Evolutionary conservation across 2,113 vertebrate species (phyloP).

Genomic region (Mixornis gularis): DNA sequence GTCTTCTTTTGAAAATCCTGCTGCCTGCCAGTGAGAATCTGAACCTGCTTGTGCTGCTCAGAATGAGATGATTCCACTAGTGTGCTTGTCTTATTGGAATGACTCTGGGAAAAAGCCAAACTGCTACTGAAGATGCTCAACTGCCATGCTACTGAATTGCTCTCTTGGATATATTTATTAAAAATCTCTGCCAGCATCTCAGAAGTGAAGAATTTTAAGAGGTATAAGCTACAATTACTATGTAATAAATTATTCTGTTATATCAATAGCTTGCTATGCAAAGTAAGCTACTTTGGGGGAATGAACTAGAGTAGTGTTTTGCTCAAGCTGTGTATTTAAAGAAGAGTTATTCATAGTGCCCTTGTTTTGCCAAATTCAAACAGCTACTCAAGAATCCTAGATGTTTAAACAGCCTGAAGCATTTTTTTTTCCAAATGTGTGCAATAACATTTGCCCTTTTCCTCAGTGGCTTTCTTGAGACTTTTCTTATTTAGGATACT

Average conservation of each 20-base stretch:
- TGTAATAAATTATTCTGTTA: background rate
- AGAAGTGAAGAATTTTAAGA: background rate
- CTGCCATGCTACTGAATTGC: background rate
- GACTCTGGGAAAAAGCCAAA: background rate
- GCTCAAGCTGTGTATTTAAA: background rate
- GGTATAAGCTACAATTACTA: background rate
- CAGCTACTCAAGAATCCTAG: background rate
- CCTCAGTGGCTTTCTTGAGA: background rate
- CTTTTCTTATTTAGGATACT: background rate
- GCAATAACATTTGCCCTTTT: background rate
- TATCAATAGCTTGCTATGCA: background rate
- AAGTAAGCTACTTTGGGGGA: background rate
- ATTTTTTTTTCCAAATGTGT: background rate
- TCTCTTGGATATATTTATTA: background rate
- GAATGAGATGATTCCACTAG: background rate
- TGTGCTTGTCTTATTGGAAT: background rate
- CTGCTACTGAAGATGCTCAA: background rate
- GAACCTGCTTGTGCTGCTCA: background rate
- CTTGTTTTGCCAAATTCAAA: background rate
- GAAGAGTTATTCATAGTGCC: background rate
- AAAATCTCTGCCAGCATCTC: background rate
- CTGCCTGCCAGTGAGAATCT: background rate
- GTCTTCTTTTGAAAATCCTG: background rate
- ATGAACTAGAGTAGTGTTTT: background rate
- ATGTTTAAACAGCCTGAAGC: background rate